Conservation (phyloP, 2,113 vertebrate species). For the Ciconia boyciana region DNA sequence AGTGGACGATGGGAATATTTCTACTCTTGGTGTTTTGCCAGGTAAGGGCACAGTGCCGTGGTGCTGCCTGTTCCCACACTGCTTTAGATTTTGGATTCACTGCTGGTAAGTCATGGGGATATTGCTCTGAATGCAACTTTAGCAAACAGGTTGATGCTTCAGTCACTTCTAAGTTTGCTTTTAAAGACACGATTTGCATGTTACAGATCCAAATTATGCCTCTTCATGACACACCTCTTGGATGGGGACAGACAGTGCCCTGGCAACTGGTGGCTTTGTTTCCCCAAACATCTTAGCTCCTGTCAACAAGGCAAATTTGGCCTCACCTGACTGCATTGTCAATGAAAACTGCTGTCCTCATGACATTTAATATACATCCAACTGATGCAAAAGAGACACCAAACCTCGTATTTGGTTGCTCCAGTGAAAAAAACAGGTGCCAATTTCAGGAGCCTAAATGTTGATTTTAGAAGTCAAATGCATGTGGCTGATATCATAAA, state of each 20-base stretch:
- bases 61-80: neutral
- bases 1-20: neutral
- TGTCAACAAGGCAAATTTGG: neutral
- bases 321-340: neutral
- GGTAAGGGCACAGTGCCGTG: neutral
- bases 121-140: neutral
- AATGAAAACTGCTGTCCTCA: neutral
- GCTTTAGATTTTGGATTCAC: neutral
- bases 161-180: neutral
- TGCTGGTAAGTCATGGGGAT: neutral
- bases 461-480: neutral
- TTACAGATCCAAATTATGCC: neutral
- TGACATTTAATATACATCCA: neutral
- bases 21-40: neutral
- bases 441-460: neutral
- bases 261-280: neutral
- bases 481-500: neutral
- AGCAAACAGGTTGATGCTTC: neutral
- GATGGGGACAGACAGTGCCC: neutral
- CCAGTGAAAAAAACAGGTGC: neutral
- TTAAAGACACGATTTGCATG: neutral
- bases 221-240: neutral
- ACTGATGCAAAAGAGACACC: neutral
- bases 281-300: neutral
- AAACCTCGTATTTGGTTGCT: neutral